Percentiles rank a stretch among this genome's conserved stretches.
These are phyloP conservation scores for Pelecanus crispus DNA, from an alignment of 2,113 vertebrate genomes.

Conservation along the genomic window DNA sequence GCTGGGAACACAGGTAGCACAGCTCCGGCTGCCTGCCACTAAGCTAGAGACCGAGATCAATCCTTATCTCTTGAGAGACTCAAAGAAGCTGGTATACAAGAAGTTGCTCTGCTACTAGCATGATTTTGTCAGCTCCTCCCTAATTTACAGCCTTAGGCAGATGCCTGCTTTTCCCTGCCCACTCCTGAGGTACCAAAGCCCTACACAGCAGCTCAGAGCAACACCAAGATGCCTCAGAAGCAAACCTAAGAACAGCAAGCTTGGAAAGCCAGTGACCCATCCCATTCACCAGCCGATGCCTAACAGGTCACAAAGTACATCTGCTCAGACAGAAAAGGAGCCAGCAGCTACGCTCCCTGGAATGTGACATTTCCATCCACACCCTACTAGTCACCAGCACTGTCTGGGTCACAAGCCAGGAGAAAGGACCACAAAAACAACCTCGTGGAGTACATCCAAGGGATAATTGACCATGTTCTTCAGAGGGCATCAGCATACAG, in stretches of 20 bases:
- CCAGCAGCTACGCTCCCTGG: background rate
- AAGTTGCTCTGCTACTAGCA: background rate
- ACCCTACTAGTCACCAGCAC: background rate
- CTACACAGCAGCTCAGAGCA: background rate
- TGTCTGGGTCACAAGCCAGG: background rate
- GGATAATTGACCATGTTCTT: background rate
- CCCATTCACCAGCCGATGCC: background rate
- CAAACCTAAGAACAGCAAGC: background rate
- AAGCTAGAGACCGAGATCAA: background rate
- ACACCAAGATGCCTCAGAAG: background rate
- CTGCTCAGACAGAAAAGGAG: background rate
- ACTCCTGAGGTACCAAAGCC: background rate
- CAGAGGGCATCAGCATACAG: background rate
- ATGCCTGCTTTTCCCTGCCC: background rate
- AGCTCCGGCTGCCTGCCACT: background rate
- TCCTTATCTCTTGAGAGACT: background rate
- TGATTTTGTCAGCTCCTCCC: background rate
- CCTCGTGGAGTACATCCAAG: background rate
- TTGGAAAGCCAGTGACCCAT: background rate
- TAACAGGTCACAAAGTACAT: background rate
- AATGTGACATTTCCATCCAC: background rate
- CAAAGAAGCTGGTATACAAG: background rate
- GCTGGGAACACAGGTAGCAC: background rate
- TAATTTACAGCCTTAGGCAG: background rate
- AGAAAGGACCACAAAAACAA: background rate